Evolutionary conservation across 1,140 invertebrate genomes (phyloP).

Genomic region (Wasmannia auropunctata): DNA sequence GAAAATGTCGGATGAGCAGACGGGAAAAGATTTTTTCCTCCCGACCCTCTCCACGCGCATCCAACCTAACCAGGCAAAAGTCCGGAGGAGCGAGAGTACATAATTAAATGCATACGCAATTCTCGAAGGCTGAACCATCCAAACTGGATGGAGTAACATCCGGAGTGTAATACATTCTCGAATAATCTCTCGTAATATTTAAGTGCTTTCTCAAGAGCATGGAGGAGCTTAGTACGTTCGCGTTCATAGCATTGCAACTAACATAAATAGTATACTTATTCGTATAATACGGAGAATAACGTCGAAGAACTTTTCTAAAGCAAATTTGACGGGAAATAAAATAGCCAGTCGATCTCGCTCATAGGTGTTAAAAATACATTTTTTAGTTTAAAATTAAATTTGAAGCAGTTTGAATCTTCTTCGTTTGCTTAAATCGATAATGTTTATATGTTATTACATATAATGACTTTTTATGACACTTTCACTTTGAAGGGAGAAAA

Average conservation of each 20-base stretch:
- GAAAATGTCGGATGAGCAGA: not conserved
- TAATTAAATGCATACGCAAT: slow-evolving; percentile 29
- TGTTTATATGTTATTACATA: not conserved
- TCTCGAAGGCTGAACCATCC: not conserved
- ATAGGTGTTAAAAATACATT: not conserved
- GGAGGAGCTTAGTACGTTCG: not conserved
- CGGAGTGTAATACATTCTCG: not conserved
- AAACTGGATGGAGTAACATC: not conserved
- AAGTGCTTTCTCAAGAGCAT: not conserved
- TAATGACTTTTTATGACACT: not conserved
- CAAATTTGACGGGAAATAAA: not conserved
- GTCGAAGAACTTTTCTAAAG: not conserved
- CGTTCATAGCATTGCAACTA: not conserved
- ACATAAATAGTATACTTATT: slow-evolving; percentile 10
- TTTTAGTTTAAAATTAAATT: not conserved
- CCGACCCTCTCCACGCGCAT: not conserved
- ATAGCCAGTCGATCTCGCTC: not conserved
- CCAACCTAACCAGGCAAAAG: not conserved
- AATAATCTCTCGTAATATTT: slow-evolving; percentile 25
- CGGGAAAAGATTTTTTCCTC: not conserved
- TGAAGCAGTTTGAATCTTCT: not conserved
- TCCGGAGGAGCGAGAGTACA: not conserved
- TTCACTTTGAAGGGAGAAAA: too few species aligned
- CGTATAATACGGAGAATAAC: not conserved
- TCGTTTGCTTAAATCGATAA: not conserved